Conservation (phyloP, 2,797 vertebrate genomes). For the Morelia viridis region DNA sequence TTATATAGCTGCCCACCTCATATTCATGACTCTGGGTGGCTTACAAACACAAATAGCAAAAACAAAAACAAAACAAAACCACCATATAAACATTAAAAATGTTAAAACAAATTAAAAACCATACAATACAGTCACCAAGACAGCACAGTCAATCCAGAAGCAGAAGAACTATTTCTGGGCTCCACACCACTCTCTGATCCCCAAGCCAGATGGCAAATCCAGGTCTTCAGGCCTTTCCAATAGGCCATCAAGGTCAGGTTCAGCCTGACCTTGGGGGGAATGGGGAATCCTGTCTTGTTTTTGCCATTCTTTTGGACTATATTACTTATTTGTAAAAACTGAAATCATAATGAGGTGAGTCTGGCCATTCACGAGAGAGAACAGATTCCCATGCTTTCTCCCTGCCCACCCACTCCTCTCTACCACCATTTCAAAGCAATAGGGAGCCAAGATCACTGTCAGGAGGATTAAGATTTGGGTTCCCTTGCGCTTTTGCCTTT, state of each 20-base stretch:
- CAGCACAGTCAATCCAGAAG: background rate
- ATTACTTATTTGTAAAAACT: too few relatives aligned
- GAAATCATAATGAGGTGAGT: too few relatives aligned
- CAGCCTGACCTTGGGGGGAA: background rate
- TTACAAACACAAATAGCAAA: background rate
- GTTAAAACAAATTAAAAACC: background rate
- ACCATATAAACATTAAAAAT: background rate
- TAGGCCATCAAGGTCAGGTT: background rate
- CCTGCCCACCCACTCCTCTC: too few relatives aligned
- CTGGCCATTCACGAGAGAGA: too few relatives aligned
- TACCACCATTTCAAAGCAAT: too few relatives aligned
- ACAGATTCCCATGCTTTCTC: too few relatives aligned
- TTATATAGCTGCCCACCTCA: background rate
- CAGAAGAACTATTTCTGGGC: background rate
- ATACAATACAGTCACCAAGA: background rate
- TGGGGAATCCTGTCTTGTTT: background rate
- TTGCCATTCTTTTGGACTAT: background rate
- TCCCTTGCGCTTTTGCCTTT: background rate
- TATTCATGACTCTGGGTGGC: background rate
- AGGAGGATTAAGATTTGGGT: background rate
- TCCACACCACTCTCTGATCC: too few relatives aligned
- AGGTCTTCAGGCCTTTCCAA: background rate
- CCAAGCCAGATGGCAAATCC: background rate
- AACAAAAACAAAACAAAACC: background rate
- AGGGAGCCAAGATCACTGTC: too few relatives aligned